These are phyloP conservation scores for Gonioctena quinquepunctata DNA, from an alignment of 1,140 invertebrate species.

Conservation along the genomic window DNA sequence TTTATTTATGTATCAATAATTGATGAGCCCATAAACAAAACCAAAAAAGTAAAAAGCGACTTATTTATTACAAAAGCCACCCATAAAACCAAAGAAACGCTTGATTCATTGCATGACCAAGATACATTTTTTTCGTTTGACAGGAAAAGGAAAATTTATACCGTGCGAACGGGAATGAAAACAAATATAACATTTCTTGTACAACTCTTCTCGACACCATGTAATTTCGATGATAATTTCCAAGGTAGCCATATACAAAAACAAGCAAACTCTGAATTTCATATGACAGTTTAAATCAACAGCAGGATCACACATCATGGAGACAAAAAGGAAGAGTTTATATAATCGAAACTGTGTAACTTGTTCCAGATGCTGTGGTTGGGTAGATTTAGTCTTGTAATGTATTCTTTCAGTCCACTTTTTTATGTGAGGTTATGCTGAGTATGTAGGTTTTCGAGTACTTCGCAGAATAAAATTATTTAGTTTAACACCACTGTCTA, in stretches of 20 bases:
- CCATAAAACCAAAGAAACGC: conserved; percentile 22
- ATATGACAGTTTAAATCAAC: conserved; percentile 29
- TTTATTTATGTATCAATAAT: conserved; percentile 17
- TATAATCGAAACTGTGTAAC: conserved; percentile 5
- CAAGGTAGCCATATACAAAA: conserved; percentile 27
- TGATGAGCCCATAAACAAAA: conserved; percentile 20
- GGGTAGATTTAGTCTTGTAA: neutral
- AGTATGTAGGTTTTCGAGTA: conserved; percentile 3
- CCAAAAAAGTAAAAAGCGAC: conserved; percentile 16
- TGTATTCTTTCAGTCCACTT: conserved; percentile 11
- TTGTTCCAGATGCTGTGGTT: conserved; percentile 1
- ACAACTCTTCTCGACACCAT: conserved; percentile 26
- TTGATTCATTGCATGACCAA: conserved; percentile 15
- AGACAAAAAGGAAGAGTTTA: conserved; percentile 21
- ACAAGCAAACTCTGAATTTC: conserved; percentile 32
- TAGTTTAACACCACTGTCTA: conserved; percentile 7
- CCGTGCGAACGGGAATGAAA: conserved; percentile 35
- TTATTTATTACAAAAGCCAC: conserved; percentile 22
- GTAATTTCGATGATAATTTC: conserved; percentile 36
- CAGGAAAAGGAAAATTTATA: conserved; percentile 29
- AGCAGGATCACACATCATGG: conserved; percentile 30
- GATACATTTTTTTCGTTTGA: conserved; percentile 20
- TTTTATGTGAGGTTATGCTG: neutral
- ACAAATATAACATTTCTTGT: conserved; percentile 34
- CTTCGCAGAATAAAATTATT: conserved; percentile 4